These are phyloP conservation scores for Mesorhabditis sp. DNA, from an alignment of 2,888 invertebrate species.

Conservation along the genomic window DNA sequence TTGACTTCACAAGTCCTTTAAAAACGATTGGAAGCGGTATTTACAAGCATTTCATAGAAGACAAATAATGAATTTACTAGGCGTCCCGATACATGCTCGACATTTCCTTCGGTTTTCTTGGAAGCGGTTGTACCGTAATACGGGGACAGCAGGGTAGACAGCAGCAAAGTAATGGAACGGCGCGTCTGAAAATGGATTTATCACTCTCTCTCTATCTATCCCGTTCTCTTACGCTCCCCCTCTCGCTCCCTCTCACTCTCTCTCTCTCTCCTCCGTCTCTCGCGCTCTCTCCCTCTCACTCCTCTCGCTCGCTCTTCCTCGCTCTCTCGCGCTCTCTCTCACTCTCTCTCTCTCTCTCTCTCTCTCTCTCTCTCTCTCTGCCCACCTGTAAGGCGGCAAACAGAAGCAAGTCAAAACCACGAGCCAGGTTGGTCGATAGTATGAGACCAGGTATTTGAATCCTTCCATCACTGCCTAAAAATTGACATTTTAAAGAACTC, in stretches of 20 bases:
- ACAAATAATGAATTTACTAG: not conserved
- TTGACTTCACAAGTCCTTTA: too few species aligned
- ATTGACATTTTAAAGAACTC: not conserved
- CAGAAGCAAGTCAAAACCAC: slow-evolving; percentile 29
- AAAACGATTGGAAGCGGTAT: too few species aligned
- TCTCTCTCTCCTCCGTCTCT: too few species aligned
- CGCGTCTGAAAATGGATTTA: slow-evolving; percentile 17
- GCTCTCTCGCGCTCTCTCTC: too few species aligned
- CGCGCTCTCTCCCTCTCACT: too few species aligned
- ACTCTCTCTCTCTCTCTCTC: too few species aligned
- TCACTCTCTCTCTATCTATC: too few species aligned
- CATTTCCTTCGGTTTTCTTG: slow-evolving; percentile 4
- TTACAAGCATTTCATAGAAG: too few species aligned
- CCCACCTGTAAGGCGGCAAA: slow-evolving; percentile 32
- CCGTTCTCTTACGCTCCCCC: too few species aligned
- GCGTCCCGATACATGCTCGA: not conserved
- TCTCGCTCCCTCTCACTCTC: too few species aligned
- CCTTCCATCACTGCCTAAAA: slow-evolving; percentile 13
- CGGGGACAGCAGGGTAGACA: slow-evolving; percentile 29
- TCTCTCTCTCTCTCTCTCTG: too few species aligned
- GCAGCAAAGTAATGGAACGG: slow-evolving; percentile 30
- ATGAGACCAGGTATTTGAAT: slow-evolving; percentile 25
- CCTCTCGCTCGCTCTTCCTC: too few species aligned
- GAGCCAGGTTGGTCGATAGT: slow-evolving; percentile 31
- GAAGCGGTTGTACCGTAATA: slow-evolving; percentile 22